phyloP scores from a whole-genome alignment of 2,797 vertebrate species.

The Arctocebus calabarensis region DNA sequence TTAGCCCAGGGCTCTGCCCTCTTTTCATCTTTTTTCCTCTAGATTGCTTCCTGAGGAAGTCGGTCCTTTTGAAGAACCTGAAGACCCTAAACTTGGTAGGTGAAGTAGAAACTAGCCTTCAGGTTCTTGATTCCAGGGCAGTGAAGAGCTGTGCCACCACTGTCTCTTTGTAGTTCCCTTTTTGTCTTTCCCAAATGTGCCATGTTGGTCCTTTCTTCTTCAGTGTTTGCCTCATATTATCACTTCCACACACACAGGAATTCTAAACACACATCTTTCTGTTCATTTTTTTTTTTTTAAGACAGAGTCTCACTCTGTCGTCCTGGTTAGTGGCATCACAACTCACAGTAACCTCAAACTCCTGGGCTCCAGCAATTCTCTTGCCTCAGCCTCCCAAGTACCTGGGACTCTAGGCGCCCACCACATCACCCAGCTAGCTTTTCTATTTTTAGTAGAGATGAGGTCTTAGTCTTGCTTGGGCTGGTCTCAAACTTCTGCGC shows the following conservation, averaged over 20 bases:
- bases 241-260: neutral
- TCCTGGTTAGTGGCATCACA: too few relatives aligned
- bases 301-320: too few relatives aligned
- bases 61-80: constrained; percentile 48
- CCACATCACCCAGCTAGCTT: too few relatives aligned
- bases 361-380: too few relatives aligned
- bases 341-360: too few relatives aligned
- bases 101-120: neutral
- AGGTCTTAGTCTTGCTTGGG: too few relatives aligned
- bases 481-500: too few relatives aligned
- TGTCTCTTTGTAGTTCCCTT: neutral
- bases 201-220: neutral
- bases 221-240: neutral
- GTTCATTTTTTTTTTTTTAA: too few relatives aligned
- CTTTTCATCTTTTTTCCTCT: neutral
- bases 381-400: too few relatives aligned
- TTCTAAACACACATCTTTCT: neutral
- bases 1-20: neutral
- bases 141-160: neutral
- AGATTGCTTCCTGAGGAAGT: constrained; percentile 83
- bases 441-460: too few relatives aligned
- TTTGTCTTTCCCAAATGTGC: neutral
- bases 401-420: too few relatives aligned
- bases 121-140: neutral
- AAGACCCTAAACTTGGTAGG: constrained; percentile 59